Evolutionary conservation across 2,888 invertebrate genomes (phyloP), one percentile per base, ranked within the genome.

Genomic region (Toxonevra muliebris): DNA sequence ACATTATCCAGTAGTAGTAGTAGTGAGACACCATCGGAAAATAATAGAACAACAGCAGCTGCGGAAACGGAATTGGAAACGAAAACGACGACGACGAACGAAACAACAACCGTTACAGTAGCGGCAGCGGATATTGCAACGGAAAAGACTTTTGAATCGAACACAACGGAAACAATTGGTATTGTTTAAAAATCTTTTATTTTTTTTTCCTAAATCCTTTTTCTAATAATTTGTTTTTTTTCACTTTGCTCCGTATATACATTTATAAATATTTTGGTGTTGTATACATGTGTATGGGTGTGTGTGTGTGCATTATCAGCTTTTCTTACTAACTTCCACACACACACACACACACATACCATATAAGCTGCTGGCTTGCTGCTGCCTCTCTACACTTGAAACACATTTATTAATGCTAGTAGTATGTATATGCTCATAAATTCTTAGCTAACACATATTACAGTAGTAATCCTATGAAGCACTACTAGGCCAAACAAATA

Each of bases 101-200:
- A 61, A 65, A 54, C 50, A 55, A 65, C 52, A 65, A 40, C 12
- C 40, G 20, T 30, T 48, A 55, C 55, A 42, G 61, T 45, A 45
- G 61, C 57, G 42, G 61, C 61, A 41, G 66, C 30, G 60, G 60
- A 54, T 68, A 68, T 55, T 65, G 69, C 69, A 67, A 69, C 58
- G 61, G 61, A 66, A 30, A 60, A 65, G 64, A 57, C 67, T 52
- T 68, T 62, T 68, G 61, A 61, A 43, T 45, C 63, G 40, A 64
- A 65, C 65, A 4, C 54, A n/a, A 66, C 50, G 20, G 62, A 69
- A 68, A 66, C 71, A 61, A 63, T 60, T 64, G 68, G 68, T 68
- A 68, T 64, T 64, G 19, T 19, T 62, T 15, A 12, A 48, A 48
- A 30, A n/a, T 59, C 11, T 59, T 57, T 55, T 41, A 12, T 61